Conservation (phyloP, 1,140 invertebrate genomes). For the Fopius arisanus region DNA sequence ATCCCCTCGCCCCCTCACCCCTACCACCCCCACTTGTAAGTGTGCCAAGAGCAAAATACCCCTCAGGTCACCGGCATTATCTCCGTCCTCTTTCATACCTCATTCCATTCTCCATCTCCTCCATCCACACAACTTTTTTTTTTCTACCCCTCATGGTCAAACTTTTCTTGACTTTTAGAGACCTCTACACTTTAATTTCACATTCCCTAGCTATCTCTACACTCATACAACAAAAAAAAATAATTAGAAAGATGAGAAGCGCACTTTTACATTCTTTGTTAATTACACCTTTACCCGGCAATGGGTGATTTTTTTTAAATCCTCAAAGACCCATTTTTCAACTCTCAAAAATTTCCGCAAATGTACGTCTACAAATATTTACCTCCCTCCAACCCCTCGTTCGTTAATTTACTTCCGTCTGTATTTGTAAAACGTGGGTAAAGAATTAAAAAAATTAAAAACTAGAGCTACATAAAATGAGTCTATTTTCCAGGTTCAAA, state of each 20-base stretch:
- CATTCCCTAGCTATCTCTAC: not conserved
- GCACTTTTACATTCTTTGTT: not conserved
- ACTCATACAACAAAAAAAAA: not conserved
- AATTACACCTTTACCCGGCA: no score
- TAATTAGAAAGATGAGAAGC: not conserved
- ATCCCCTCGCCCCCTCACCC: not conserved
- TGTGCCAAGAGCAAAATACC: slow-evolving; percentile 8
- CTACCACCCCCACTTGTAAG: not conserved
- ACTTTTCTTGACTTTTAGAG: not conserved
- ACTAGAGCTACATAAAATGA: no score
- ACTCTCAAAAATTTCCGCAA: no score
- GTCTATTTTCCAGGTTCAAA: no score
- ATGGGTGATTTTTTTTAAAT: no score
- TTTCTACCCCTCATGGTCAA: not conserved
- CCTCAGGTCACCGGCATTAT: not conserved
- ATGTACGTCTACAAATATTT: no score
- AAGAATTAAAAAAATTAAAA: no score
- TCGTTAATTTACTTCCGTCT: no score
- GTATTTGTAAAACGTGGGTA: no score
- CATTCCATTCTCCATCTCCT: not conserved
- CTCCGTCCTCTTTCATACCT: not conserved
- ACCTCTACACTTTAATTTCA: not conserved
- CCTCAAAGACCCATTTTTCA: no score
- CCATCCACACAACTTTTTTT: not conserved
- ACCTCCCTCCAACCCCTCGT: no score